Evolutionary conservation across 2,113 vertebrate genomes (phyloP), one percentile per base, ranked within the genome.

Genomic region (Forbesichthys papilliferus): DNA sequence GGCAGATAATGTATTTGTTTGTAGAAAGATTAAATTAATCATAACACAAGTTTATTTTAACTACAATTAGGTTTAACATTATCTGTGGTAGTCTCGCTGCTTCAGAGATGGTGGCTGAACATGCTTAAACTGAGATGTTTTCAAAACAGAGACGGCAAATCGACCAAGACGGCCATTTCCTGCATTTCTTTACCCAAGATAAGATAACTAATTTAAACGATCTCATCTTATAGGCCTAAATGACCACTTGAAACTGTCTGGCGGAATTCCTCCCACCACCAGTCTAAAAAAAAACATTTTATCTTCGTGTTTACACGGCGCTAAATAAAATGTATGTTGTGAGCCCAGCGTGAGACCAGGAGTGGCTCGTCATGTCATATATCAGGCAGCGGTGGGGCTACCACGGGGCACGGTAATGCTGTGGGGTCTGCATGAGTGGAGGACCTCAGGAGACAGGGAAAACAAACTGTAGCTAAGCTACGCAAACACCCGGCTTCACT

Each of bases 381-480:
- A 64, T 82, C 65, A 75, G 34, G 68, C 7, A 7, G 10, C 0
- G 58, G 69, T 69, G 65, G 27, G 27, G 61, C 76, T 64, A 68
- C 69, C 71, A 52, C 73, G 74, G 75, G 46, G 70, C 11, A 66
- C 65, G 70, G 52, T 47, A 0, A 34, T 71, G 61, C 48, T 57
- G 67, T 54, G 20, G 7, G 16, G 51, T 56, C 36, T 46, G 11
- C 27, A 47, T 42, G 27, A 27, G 18, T 47, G 64, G 66, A 54
- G n/a, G 62, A 83, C 79, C 64, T 55, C 14, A 11, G 53, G 36
- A 72, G 65, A 74, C 69, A 66, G 71, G 42, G 48, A 68, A 86
- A 82, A 86, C 71, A 84, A 86, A 83, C 81, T 42, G 27, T 42
- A 63, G 27, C 73, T 73, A 59, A 59, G 36, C 56, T 12, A 59